Base-by-base conservation (phyloP, 2,888 invertebrate species). In the Ceriagrion tenellum region DNA sequence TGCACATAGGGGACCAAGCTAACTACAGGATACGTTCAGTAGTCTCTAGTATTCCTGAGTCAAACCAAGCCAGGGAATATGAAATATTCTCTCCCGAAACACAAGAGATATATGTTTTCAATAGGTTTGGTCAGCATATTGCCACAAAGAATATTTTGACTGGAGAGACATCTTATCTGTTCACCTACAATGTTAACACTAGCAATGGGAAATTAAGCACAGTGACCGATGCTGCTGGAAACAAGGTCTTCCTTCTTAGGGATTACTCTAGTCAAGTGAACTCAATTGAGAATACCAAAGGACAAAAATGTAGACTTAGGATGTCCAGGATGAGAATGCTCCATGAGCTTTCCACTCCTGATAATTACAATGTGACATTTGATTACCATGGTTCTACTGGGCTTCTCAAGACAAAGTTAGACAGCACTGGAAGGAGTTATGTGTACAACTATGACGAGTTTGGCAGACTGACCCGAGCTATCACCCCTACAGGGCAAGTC, bases 381-480 rank as follows among this genome's bases (percentile, higher is more conserved):
- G 99, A 99, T 96, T 99, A 99, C 96, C 98, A 99, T 96, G 98
- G 98, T 0, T 98, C 99, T 0, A 98, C 99, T 0, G 99, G 99
- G 0, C 97, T 99, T 88, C 97, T 99, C 69, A 98, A 98, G 96
- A 98, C 99, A 0, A 99, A 99, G 96, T 97, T 99, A 26, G 99
- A 99, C 96, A 98, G 99, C 95, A 99, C 99, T 2, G 99, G 99
- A 1, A 97, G 99, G 96, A 99, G 99, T 96, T 99, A 99, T 96
- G 98, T 99, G 40, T 99, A 99, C 97, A 98, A 99, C 96, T 99
- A 99, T 96, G 99, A 99, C 96, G 99, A 99, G 96, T 99, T 99
- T 96, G 99, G 99, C 2, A 98, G 99, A 95, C 97, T 99, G 0
- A 99, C 98, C 2, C 98, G 98, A 23, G 99, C 99, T 0, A 98